Conservation (phyloP, 2,888 invertebrate genomes). For the Stramonita haemastoma region DNA sequence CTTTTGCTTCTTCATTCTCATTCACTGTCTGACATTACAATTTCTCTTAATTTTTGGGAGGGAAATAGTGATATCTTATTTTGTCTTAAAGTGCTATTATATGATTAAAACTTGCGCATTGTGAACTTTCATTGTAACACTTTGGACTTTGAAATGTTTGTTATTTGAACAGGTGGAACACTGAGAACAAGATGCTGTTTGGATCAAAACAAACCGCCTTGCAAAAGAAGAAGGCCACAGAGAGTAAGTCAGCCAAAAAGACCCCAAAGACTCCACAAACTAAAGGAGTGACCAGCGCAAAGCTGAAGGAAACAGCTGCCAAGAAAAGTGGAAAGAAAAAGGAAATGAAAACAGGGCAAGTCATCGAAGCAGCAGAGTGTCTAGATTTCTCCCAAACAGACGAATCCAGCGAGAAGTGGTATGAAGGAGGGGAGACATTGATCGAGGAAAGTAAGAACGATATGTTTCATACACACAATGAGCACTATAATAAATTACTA, state of each 20-base stretch:
- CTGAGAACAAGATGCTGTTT: conserved; percentile 15
- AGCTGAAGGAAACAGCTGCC: neutral
- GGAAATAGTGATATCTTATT: no score
- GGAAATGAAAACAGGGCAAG: conserved; percentile 14
- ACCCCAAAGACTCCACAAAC: neutral
- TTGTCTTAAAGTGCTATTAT: no score
- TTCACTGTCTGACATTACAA: no score
- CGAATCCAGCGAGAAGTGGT: neutral
- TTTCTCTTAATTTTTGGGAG: no score
- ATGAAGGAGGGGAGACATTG: neutral
- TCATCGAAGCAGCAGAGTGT: neutral
- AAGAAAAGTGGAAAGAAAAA: conserved; percentile 12
- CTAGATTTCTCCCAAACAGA: neutral
- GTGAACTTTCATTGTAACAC: neutral
- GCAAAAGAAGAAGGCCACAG: conserved; percentile 10
- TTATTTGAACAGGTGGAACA: conserved; percentile 10
- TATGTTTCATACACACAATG: neutral
- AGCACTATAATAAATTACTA: neutral
- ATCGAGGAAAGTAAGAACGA: neutral
- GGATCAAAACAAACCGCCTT: conserved; percentile 25
- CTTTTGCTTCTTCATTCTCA: no score
- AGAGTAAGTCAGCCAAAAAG: neutral
- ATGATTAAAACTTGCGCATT: no score
- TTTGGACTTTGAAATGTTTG: neutral
- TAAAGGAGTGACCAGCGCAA: neutral